Evolutionary conservation across 2,797 vertebrate genomes (phyloP).

Genomic region (Smutsia temminckii): DNA sequence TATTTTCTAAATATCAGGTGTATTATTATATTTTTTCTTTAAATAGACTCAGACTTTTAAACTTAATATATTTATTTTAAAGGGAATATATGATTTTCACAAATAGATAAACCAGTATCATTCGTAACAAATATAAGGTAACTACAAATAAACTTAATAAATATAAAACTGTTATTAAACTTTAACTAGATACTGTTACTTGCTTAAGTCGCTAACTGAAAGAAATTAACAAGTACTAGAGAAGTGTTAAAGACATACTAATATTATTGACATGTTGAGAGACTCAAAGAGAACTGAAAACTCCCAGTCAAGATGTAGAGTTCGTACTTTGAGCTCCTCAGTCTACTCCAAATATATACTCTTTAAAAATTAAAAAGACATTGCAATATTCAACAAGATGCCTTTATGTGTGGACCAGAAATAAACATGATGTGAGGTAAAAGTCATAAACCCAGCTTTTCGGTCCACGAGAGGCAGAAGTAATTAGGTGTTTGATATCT

Average conservation of each 20-base stretch:
- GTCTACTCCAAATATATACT: background rate
- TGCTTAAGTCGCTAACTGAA: background rate
- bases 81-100: background rate
- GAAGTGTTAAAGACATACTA: constrained; percentile 3
- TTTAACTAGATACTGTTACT: background rate
- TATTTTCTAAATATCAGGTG: background rate
- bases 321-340: background rate
- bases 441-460: background rate
- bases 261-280: background rate
- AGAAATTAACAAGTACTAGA: constrained; percentile 2
- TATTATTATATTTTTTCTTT: constrained; percentile 39
- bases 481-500: background rate
- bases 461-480: background rate
- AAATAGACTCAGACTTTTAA: constrained; percentile 39
- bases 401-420: background rate
- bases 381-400: background rate
- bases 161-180: constrained; percentile 2
- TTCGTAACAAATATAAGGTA: constrained; percentile 8
- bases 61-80: constrained; percentile 37
- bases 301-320: background rate
- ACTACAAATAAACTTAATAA: constrained; percentile 2
- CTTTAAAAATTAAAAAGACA: constrained; percentile 14
- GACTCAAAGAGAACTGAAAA: background rate
- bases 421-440: background rate
- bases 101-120: background rate